Percentiles rank a stretch among this genome's conserved stretches.
Conservation (phyloP, 2,113 vertebrate species). For the Spizaetus ornatus region DNA sequence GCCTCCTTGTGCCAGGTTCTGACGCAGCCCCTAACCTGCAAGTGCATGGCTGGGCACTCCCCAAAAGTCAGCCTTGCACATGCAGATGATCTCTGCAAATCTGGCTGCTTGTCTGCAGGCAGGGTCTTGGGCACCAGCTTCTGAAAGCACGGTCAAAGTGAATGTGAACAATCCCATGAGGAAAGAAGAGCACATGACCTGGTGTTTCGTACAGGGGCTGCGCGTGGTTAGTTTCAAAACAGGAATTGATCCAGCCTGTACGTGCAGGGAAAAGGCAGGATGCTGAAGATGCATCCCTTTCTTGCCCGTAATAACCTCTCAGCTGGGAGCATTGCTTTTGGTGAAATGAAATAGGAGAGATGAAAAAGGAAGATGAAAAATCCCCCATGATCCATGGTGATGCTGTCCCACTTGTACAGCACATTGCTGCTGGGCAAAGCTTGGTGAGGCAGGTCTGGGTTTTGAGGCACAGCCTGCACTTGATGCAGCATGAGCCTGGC, state of each 20-base stretch:
- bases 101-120: neutral
- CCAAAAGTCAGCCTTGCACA: neutral
- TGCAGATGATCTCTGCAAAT: neutral
- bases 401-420: neutral
- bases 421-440: neutral
- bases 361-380: neutral
- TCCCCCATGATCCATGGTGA: neutral
- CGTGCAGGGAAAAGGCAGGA: neutral
- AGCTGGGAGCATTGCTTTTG: neutral
- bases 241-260: neutral
- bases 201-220: neutral
- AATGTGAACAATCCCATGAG: neutral
- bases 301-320: neutral
- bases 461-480: neutral
- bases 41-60: neutral
- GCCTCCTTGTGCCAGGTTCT: neutral
- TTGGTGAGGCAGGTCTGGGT: neutral
- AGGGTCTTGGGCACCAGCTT: neutral
- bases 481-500: neutral
- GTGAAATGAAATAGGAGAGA: neutral
- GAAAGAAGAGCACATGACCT: neutral
- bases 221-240: neutral
- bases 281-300: neutral
- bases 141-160: neutral
- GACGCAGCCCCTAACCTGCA: neutral